Evolutionary conservation across 2,888 invertebrate genomes (phyloP), one percentile per base, ranked within the genome.

Genomic region (Sialis lutaria): DNA sequence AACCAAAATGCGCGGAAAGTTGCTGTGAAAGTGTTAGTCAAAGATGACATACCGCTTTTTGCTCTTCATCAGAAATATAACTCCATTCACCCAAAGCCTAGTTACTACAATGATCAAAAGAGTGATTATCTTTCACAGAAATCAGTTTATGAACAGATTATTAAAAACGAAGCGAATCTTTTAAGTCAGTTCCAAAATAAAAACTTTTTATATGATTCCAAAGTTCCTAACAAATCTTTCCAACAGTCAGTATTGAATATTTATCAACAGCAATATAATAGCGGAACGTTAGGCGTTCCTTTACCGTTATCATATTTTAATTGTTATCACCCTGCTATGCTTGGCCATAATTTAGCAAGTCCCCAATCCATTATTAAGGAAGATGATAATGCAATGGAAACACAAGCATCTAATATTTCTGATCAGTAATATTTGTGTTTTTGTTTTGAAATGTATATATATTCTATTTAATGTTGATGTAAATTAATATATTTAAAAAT

Each of bases 1-100:
- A 76, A 73, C 33, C 72, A 75, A 50, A 80, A 77, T 53, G 85
- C 84, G 0, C 77, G 89, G 54, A 81, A 89, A 62, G 92, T 92
- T 0, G 91, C 92, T 0, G 91, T 93, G 0, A 90, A 92, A 65
- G 89, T 93, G 0, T 65, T 93, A 46, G 90, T 93, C 1, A 78
- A 87, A 52, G 88, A 89, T 57, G 87, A 87, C 56, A 77, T 80
- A 54, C 78, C 76, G 35, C 62, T 75, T 6, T 65, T 65, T 50
- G 34, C 64, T 63, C 48, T 63, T 57, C 45, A 58, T 59, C 52
- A 45, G 53, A n/a, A 49, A 52, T 9, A 47, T 53, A 56, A 45
- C 34, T 48, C 3, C 48, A 49, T 10, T 33, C 53, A 46, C 55
- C 54, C 44, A 42, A 60, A 49, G 50, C 54, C 40, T 46, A 55